Percentiles rank a stretch among this genome's conserved stretches.
phyloP scores from a whole-genome alignment of 1,140 invertebrate species.

The Colletes gigas region DNA sequence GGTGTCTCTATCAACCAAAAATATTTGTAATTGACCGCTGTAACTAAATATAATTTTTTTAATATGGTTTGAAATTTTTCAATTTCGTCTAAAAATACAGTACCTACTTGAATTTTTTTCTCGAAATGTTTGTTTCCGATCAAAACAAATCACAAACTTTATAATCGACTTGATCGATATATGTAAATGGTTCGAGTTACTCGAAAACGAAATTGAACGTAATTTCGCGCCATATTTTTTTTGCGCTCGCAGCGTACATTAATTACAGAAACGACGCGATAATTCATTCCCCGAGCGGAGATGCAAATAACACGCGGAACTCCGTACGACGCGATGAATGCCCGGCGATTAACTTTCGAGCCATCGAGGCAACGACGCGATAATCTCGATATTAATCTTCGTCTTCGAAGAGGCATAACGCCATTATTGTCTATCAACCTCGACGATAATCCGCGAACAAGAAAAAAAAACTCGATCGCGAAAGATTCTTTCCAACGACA shows the following conservation, averaged over 20 bases:
- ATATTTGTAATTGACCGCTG: too few species aligned
- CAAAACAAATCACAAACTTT: too few species aligned
- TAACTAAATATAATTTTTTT: too few species aligned
- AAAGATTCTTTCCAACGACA: background rate
- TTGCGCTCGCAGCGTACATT: constrained; percentile 1
- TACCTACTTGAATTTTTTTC: too few species aligned
- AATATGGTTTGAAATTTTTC: too few species aligned
- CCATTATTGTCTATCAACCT: constrained; percentile 47
- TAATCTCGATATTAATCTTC: constrained; percentile 61
- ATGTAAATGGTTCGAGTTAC: too few species aligned
- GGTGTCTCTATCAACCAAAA: too few species aligned
- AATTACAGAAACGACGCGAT: constrained; percentile 36
- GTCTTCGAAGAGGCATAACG: constrained; percentile 51
- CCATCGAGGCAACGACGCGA: constrained; percentile 48
- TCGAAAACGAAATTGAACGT: background rate
- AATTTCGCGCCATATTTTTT: background rate
- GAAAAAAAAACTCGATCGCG: constrained; percentile 26
- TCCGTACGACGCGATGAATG: constrained; percentile 14
- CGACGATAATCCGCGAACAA: constrained; percentile 35
- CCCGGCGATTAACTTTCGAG: constrained; percentile 39
- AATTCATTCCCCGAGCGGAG: constrained; percentile 39
- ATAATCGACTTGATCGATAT: too few species aligned
- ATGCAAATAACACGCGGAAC: constrained; percentile 45
- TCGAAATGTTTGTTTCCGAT: too few species aligned
- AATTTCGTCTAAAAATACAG: too few species aligned